Percentiles rank a stretch among this genome's conserved stretches.
phyloP scores from a whole-genome alignment of 1,140 invertebrate species.

The Bombus waltoni region DNA sequence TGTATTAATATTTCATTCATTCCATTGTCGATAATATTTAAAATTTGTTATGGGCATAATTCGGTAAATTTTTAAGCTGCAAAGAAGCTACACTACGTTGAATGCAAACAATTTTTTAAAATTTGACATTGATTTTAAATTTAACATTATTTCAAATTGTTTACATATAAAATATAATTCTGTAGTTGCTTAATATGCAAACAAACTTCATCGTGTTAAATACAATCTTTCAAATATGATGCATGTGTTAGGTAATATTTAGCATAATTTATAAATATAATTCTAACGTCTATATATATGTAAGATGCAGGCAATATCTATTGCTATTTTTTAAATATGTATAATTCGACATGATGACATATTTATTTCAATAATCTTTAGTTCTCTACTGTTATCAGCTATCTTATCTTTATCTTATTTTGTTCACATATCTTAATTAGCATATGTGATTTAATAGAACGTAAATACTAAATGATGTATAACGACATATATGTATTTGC shows the following conservation, averaged over 20 bases:
- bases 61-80: background rate
- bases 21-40: background rate
- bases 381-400: background rate
- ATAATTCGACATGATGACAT: too few species aligned
- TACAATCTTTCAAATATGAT: background rate
- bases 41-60: background rate
- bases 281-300: background rate
- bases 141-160: background rate
- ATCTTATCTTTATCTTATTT: background rate
- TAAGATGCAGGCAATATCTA: too few species aligned
- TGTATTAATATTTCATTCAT: background rate
- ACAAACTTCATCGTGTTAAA: background rate
- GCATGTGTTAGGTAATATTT: background rate
- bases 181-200: background rate
- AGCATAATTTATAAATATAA: background rate
- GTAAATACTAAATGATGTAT: background rate
- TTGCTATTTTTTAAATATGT: too few species aligned
- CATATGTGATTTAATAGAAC: background rate
- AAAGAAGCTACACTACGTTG: background rate
- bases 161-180: background rate
- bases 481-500: too few species aligned
- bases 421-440: background rate
- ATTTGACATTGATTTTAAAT: background rate
- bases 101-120: background rate
- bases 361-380: too few species aligned